Evolutionary conservation across 64 coral and sea anemone species (phyloP).

Genomic region (Astreopora myriophthalma): DNA sequence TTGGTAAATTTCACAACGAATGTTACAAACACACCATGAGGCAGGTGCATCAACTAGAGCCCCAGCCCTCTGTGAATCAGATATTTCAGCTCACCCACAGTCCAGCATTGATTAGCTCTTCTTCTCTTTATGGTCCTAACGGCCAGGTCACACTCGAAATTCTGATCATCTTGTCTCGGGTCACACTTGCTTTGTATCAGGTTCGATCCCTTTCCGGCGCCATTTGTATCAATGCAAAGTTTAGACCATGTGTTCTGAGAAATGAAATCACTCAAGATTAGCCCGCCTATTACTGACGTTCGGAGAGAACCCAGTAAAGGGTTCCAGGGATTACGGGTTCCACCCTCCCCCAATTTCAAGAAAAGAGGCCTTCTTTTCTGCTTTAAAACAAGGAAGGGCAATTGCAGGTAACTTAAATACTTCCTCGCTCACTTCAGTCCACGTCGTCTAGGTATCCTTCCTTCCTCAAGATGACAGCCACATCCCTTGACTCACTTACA

Average conservation of each 20-base stretch:
- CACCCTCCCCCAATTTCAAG: too few relatives aligned
- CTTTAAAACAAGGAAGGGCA: too few relatives aligned
- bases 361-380: too few relatives aligned
- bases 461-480: too few relatives aligned
- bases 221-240: slow-evolving; percentile 93
- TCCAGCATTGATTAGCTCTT: slow-evolving; percentile 83
- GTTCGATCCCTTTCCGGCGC: slow-evolving; percentile 51
- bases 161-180: slow-evolving; percentile 82
- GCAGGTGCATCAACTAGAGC: too few relatives aligned
- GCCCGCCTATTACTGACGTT: background rate
- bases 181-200: slow-evolving; percentile 85
- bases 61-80: too few relatives aligned
- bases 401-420: too few relatives aligned
- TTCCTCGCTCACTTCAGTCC: too few relatives aligned
- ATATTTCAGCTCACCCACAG: slow-evolving; percentile 68
- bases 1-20: too few relatives aligned
- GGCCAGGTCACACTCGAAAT: slow-evolving; percentile 89
- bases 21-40: too few relatives aligned
- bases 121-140: slow-evolving; percentile 91
- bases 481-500: too few relatives aligned
- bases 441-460: too few relatives aligned
- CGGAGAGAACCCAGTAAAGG: background rate
- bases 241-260: slow-evolving; percentile 76
- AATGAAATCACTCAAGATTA: background rate
- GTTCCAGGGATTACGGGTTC: background rate